phyloP scores from a whole-genome alignment of 1,140 invertebrate genomes.

The Drosophila baimaii region DNA sequence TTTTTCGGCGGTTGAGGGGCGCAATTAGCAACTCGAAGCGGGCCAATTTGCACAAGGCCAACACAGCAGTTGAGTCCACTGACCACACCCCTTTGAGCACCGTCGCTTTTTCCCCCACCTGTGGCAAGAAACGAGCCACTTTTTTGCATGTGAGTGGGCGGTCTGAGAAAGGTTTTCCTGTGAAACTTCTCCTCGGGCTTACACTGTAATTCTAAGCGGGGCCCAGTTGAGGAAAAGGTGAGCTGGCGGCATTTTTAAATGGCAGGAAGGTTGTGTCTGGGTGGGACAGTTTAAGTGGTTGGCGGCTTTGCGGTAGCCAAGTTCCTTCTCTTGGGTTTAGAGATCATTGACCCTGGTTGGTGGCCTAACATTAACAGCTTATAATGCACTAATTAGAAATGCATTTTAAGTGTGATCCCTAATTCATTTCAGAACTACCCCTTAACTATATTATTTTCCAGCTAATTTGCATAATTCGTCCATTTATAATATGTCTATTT shows the following conservation, averaged over 20 bases:
- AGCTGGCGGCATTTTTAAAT: slow-evolving; percentile 16
- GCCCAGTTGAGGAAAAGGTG: not conserved
- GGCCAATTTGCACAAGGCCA: slow-evolving; percentile 72
- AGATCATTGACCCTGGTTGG: slow-evolving; percentile 33
- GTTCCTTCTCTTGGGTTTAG: not conserved
- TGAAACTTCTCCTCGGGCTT: slow-evolving; percentile 29
- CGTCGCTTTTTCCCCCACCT: not conserved
- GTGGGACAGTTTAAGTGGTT: slow-evolving; percentile 16
- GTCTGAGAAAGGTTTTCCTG: slow-evolving; percentile 35
- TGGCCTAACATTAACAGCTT: not conserved
- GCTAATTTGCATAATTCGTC: not conserved
- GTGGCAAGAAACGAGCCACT: slow-evolving; percentile 26
- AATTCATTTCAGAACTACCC: not conserved
- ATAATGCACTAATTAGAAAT: not conserved
- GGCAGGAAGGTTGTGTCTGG: not conserved
- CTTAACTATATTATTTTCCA: accelerated
- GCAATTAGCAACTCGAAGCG: slow-evolving; percentile 67
- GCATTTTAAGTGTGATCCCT: not conserved
- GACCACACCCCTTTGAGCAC: slow-evolving; percentile 18
- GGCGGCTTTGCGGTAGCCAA: slow-evolving; percentile 4
- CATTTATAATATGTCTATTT: slow-evolving; percentile 5
- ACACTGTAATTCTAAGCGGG: slow-evolving; percentile 37
- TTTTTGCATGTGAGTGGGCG: slow-evolving; percentile 68
- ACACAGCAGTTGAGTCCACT: slow-evolving; percentile 32
- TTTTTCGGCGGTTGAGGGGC: slow-evolving; percentile 44